Base-by-base conservation (phyloP, 2,888 invertebrate genomes). In the Mechanitis messenoides region DNA sequence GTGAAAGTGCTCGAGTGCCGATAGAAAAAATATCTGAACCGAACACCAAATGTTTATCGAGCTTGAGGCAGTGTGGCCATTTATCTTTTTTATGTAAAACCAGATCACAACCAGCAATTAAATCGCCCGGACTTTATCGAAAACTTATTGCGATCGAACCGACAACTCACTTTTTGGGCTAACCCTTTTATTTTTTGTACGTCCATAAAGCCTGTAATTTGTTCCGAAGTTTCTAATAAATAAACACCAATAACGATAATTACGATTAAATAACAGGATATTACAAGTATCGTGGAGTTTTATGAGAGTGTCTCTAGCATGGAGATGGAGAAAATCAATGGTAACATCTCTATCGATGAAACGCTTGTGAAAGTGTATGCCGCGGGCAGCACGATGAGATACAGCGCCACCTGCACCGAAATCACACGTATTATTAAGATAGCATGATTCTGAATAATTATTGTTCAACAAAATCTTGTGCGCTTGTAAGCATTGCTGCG, bases 231-330 rank as follows among this genome's bases (percentile, higher is more conserved):
- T 86, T 83, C 86, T 87, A 88, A 90, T 90, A 90, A 90, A 90
- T 90, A 90, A 90, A 89, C 88, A 88, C 83, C 88, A 89, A 89
- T 90, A 89, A 89, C 85, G 85, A 89, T 89, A 88, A 89, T 90
- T 90, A 89, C 79, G 83, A 85, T 84, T 84, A 88, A 88, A 88
- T 88, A 87, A 89, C 85, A 88, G 88, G 87, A 88, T 88, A 89
- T 89, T 88, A 89, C 80, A 76, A 72, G 78, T 74, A 78, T 74
- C 72, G 71, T 72, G 77, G 80, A 82, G 79, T 79, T 87, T 85
- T 85, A 86, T 81, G 81, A 74, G 76, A 75, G 81, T 81, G 83
- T 87, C 80, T 83, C 79, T 83, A 77, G 75, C 68, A 73, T 71
- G 76, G 74, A 72, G 74, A 81, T 73, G 76, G 77, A 83, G 83